These are phyloP conservation scores for Gallinago jamesoni DNA, from an alignment of 2,113 vertebrate genomes.

Conservation along the genomic window DNA sequence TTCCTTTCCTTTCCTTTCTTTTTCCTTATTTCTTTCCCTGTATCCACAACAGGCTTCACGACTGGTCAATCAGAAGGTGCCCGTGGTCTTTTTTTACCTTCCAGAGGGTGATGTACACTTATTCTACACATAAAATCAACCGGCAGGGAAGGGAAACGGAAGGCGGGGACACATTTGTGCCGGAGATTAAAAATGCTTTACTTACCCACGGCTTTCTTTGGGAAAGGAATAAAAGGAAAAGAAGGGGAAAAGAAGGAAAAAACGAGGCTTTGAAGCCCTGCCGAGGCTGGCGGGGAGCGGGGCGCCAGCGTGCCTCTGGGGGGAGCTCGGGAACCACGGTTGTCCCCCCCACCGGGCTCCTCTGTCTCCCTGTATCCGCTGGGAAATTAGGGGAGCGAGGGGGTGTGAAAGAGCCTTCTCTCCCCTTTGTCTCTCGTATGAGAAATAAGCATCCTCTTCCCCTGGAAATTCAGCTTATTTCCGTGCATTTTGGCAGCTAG, in stretches of 20 bases:
- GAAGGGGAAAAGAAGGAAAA: not conserved
- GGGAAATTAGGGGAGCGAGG: not conserved
- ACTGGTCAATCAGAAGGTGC: not conserved
- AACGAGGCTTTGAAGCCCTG: not conserved
- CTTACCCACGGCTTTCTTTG: not conserved
- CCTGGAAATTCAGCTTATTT: not conserved
- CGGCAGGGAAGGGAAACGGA: rapidly evolving
- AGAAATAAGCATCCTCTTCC: not conserved
- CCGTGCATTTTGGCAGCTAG: not conserved
- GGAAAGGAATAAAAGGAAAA: not conserved
- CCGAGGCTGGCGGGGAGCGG: not conserved
- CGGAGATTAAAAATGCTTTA: not conserved
- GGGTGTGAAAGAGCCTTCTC: not conserved
- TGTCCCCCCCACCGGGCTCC: not conserved
- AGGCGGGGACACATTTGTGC: not conserved
- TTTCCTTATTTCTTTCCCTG: not conserved
- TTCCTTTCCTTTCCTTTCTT: too few relatives aligned
- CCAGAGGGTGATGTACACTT: not conserved
- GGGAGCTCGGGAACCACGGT: conserved; percentile 56
- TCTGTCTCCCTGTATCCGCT: not conserved
- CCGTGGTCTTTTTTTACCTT: not conserved
- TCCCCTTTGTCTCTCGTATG: not conserved
- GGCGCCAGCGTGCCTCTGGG: conserved; percentile 29
- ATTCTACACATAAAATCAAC: not conserved
- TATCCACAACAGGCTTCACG: not conserved